Evolutionary conservation across 1,140 invertebrate species (phyloP), one percentile per base, ranked within the genome.

Genomic region (Pseudachorutes palmiensis): DNA sequence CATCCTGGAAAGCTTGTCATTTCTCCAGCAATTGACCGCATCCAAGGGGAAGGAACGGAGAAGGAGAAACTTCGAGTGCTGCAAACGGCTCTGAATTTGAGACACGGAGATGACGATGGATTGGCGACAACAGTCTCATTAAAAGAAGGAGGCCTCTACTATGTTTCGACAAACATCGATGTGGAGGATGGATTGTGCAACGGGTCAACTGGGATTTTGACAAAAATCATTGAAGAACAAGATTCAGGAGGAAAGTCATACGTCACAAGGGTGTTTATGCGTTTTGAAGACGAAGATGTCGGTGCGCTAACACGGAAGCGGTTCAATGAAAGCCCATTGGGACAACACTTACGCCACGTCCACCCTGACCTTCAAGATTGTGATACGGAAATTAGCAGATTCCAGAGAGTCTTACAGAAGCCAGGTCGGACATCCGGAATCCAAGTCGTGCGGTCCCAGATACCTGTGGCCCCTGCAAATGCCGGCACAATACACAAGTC

Each of bases 161-260:
- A 60, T 24, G 58, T 66, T 1, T 61, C 65, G 2, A 66, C 36
- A 22, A 66, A 66, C 29, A 31, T 66, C 24, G 58, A 66, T 29
- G 57, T 66, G 9, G 26, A 5, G 5, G 65, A 66, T 24, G 65
- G 65, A 2, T 33, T 67, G 14, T 67, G 62, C 45, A 67, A 67
- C 31, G 58, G 58, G 3, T 28, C 58, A 14, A 60, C 58, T 12
- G 58, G 58, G 31, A 12, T 60, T 9, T 22, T 60, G 14, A 60
- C 5, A 29, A 12, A 32, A 29, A 60, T 60, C 26, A 5, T 55
- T 14, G 5, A 5, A 19, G 24, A 31, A 14, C 2, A 9, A 14
- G 22, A 5, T 9, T 24, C 3, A 2, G 3, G 2, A 5, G 58
- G 58, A 12, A 2, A 26, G 5, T 12, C 3, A 30, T 29, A 12